Evolutionary conservation across 2,113 vertebrate genomes (phyloP).

Genomic region (Cynopterus brachyotis): DNA sequence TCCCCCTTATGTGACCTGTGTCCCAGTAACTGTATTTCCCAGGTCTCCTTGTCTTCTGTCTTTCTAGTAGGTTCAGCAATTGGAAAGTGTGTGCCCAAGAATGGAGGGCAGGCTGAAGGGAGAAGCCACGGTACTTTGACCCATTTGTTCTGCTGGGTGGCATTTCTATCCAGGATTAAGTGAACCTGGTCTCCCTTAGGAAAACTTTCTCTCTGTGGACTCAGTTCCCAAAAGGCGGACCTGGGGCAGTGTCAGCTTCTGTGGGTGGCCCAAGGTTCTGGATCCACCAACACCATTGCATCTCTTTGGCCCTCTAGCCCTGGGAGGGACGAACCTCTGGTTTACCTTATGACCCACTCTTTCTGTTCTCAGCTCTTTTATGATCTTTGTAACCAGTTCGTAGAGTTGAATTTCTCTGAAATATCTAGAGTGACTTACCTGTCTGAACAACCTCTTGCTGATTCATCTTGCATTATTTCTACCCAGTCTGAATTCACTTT

Average conservation of each 20-base stretch:
- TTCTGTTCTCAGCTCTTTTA: background rate
- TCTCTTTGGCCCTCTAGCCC: background rate
- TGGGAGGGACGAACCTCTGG: background rate
- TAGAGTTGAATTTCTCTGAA: background rate
- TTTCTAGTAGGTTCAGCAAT: background rate
- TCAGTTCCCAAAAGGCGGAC: background rate
- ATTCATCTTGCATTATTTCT: background rate
- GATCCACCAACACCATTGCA: accelerated
- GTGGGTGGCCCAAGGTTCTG: background rate
- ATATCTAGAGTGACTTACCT: background rate
- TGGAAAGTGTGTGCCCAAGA: background rate
- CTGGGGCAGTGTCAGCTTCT: background rate
- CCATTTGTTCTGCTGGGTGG: too few relatives aligned
- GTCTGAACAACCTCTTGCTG: background rate
- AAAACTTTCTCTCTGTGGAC: background rate
- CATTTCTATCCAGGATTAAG: background rate
- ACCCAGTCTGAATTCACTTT: background rate
- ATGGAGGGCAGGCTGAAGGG: background rate
- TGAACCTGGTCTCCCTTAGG: too few relatives aligned
- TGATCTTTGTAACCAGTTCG: background rate
- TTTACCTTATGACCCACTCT: background rate
- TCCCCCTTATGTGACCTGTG: background rate
- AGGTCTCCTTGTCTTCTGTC: background rate
- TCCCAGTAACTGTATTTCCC: background rate
- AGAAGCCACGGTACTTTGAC: background rate